A percentile compares a stretch with the other conserved stretches of the same genome.
These are phyloP conservation scores for Laothoe populi DNA, from an alignment of 2,888 invertebrate species.

Conservation along the genomic window DNA sequence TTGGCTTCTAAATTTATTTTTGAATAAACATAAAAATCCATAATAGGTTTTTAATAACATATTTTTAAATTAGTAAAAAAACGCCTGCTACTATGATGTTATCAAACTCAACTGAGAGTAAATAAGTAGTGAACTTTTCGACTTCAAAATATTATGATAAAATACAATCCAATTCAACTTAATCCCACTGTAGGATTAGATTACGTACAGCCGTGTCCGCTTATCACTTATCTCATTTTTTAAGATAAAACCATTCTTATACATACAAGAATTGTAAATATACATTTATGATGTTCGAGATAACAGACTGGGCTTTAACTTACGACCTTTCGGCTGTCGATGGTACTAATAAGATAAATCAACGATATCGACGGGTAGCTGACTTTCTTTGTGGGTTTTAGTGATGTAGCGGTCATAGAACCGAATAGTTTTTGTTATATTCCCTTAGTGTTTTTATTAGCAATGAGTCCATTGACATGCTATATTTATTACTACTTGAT, in stretches of 20 bases:
- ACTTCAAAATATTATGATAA: too few species aligned
- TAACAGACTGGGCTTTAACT: conserved; percentile 49
- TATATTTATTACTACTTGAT: too few species aligned
- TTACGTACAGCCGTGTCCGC: conserved; percentile 45
- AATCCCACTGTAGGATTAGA: conserved; percentile 40
- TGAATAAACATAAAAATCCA: too few species aligned
- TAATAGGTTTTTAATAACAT: too few species aligned
- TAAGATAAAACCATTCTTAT: conserved; percentile 65
- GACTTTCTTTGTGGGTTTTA: conserved; percentile 54
- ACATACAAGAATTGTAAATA: conserved; percentile 45
- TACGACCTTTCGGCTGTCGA: conserved; percentile 64
- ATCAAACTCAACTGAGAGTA: too few species aligned
- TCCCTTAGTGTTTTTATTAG: not conserved
- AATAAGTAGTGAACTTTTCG: too few species aligned
- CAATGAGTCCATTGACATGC: too few species aligned
- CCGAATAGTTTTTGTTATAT: not conserved
- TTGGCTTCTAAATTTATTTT: too few species aligned
- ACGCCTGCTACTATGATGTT: too few species aligned
- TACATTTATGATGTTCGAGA: conserved; percentile 44
- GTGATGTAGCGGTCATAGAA: not conserved
- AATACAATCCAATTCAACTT: conserved; percentile 33
- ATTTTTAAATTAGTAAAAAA: too few species aligned
- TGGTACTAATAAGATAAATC: conserved; percentile 76
- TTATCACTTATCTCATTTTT: conserved; percentile 76
- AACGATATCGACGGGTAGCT: conserved; percentile 56